Conservation (phyloP, 2,797 vertebrate genomes). For the Enteromius fasciolatus region DNA sequence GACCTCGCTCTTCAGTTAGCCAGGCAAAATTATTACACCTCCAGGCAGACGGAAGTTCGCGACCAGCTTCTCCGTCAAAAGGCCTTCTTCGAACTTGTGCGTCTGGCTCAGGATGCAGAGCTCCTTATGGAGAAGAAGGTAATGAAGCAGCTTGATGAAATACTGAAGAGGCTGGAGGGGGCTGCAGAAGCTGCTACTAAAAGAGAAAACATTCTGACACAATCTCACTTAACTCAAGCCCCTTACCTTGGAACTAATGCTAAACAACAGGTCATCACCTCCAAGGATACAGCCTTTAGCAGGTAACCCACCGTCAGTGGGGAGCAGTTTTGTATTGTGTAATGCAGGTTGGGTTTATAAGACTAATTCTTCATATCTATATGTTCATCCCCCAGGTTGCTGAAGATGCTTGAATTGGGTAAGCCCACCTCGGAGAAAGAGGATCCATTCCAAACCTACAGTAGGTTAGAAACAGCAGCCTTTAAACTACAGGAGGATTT, state of each 20-base stretch:
- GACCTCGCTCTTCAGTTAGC: constrained; percentile 84
- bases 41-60: constrained; percentile 82
- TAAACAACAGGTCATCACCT: constrained; percentile 72
- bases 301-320: constrained; percentile 72
- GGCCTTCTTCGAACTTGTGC: constrained; percentile 87
- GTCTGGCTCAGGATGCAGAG: constrained; percentile 84
- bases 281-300: constrained; percentile 79
- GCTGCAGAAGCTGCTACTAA: constrained; percentile 65
- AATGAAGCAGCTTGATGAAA: constrained; percentile 72
- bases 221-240: constrained; percentile 70
- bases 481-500: constrained; percentile 76
- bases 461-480: constrained; percentile 80
- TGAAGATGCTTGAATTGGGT: constrained; percentile 80
- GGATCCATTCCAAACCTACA: constrained; percentile 86
- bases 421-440: constrained; percentile 66
- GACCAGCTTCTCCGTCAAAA: constrained; percentile 88
- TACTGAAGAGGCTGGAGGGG: constrained; percentile 74
- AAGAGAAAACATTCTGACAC: constrained; percentile 74
- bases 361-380: background rate
- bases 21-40: constrained; percentile 80
- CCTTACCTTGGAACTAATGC: constrained; percentile 67
- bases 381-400: constrained; percentile 76
- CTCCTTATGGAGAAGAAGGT: constrained; percentile 75
- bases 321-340: background rate
- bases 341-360: background rate